These are phyloP conservation scores for Drosophila ohnishii DNA, from an alignment of 1,140 invertebrate species.

Conservation along the genomic window DNA sequence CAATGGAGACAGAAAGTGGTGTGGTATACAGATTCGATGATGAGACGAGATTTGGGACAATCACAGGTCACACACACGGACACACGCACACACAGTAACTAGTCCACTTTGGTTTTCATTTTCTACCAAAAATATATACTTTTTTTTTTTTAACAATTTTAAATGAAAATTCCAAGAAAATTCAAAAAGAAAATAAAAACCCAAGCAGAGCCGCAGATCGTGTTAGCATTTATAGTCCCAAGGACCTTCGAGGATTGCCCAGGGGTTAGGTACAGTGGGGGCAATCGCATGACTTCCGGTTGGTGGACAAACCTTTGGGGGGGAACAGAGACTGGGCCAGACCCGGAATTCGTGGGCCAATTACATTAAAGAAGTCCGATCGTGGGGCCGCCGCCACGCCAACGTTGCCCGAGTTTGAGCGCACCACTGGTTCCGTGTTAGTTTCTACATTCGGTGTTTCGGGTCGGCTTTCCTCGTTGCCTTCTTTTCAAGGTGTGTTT, in stretches of 20 bases:
- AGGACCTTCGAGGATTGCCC: conserved; percentile 6
- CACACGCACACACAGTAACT: not conserved
- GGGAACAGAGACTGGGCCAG: not conserved
- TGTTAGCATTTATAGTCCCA: not conserved
- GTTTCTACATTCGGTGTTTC: not conserved
- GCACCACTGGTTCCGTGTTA: not conserved
- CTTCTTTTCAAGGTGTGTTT: not conserved
- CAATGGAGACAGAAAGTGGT: conserved; percentile 20
- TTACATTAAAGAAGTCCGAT: not conserved
- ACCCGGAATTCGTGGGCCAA: no score
- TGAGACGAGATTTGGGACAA: not conserved
- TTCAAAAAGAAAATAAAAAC: not conserved
- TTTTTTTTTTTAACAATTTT: no score
- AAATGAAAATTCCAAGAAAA: no score
- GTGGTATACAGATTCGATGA: conserved; percentile 10
- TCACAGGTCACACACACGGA: not conserved
- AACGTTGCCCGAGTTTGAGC: not conserved
- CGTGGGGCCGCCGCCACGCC: not conserved
- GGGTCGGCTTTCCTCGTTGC: not conserved
- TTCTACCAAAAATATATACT: not conserved
- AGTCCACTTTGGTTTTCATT: not conserved
- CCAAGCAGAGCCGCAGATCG: not conserved
- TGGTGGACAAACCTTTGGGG: conserved; percentile 19
- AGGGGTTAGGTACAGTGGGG: conserved; percentile 14
- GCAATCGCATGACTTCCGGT: conserved; percentile 4